Base-by-base conservation (phyloP, 1,140 invertebrate species). In the Tetraneura akinire region DNA sequence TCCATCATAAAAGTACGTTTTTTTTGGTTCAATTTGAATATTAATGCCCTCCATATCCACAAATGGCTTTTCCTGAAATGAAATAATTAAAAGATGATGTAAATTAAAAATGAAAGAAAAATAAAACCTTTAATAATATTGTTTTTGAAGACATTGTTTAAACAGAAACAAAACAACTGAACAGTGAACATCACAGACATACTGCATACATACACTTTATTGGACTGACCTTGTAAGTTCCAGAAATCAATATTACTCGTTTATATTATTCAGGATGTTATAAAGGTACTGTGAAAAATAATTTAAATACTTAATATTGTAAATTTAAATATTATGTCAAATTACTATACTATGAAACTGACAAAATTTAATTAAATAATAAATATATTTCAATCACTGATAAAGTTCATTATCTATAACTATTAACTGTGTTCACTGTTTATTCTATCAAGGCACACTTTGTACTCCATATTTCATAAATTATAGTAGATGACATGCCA, bases 121-220 rank as follows among this genome's bases (percentile, higher is more conserved):
- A 23, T n/a, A 49, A 51, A 71, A 71, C 68, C 68, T 71, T 71
- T 71, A 71, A 71, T 16, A 71, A 51, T 21, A 71, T 29, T 29
- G 68, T 14, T 71, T 71, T 71, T 21, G 47, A 71, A 10, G 47
- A 71, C 68, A 71, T 71, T 68, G 21, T 68, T 68, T 45, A 47
- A 45, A 13, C 16, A 0, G 21, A 45, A 47, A 26, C 1, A 47
- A 68, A 68, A 14, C 45, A 23, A 9, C 45, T 68, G n/a, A 45
- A 32, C 37, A 42, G 18, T n/a, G n/a, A 37, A 37, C 32, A 37
- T 37, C 64, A 21, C 37, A 45, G 64, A 45, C 11, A 68, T 68
- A n/a, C 37, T n/a, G n/a, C 32, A 37, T 8, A 37, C 32, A 47
- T 23, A 68, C 5, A 68, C 13, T 68, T 68, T 45, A 14, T 26